These are phyloP conservation scores for Eupithecia subumbrata DNA, from an alignment of 2,888 invertebrate genomes.

Conservation along the genomic window DNA sequence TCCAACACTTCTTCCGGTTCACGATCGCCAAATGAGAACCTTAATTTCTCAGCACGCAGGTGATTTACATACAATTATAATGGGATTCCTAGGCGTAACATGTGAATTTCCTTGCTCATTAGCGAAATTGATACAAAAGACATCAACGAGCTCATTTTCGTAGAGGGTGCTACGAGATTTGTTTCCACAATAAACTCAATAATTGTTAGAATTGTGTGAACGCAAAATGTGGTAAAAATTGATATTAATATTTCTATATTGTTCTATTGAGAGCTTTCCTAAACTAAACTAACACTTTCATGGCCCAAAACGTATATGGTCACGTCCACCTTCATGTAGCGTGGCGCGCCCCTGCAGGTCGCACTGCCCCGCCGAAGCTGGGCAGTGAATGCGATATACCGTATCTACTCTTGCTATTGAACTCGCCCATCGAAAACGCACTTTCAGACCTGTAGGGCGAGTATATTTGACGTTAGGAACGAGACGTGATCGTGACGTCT, in stretches of 20 bases:
- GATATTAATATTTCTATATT: neutral
- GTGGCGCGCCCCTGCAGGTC: too few relatives aligned
- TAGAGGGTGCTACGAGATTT: neutral
- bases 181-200: neutral
- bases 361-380: too few relatives aligned
- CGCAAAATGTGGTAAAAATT: neutral
- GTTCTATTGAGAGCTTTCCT: neutral
- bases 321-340: too few relatives aligned
- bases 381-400: too few relatives aligned
- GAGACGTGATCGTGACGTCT: too few relatives aligned
- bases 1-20: slow-evolving; percentile 11
- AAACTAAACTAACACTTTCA: neutral
- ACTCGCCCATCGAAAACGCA: neutral
- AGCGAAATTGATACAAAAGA: neutral
- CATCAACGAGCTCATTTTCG: slow-evolving; percentile 2
- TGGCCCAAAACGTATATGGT: too few relatives aligned
- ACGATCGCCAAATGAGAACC: slow-evolving; percentile 11
- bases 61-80: slow-evolving; percentile 9
- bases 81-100: neutral
- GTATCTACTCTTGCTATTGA: too few relatives aligned
- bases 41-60: slow-evolving; percentile 1
- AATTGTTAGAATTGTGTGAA: neutral
- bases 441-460: neutral
- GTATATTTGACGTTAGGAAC: too few relatives aligned
- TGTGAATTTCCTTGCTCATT: neutral